Conservation (phyloP, 2,797 vertebrate species). For the Acanthurus tractus region DNA sequence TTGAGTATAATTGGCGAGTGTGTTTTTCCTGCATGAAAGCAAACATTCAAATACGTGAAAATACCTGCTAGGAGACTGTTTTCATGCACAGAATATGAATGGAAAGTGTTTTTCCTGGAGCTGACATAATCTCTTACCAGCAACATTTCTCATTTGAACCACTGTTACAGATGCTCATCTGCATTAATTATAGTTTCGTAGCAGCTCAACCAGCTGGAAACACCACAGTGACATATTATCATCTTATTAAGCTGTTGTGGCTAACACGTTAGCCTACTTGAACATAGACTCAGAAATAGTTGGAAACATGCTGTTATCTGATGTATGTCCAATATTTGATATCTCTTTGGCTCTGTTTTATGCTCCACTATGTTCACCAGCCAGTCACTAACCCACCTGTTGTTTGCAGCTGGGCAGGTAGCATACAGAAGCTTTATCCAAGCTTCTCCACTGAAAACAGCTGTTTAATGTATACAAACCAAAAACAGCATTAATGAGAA, state of each 20-base stretch:
- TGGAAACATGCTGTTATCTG: background rate
- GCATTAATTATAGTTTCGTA: background rate
- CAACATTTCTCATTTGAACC: conserved; percentile 34
- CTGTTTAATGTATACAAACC: too few species aligned
- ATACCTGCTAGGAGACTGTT: conserved; percentile 21
- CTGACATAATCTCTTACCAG: conserved; percentile 31
- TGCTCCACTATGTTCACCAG: background rate
- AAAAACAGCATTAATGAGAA: background rate
- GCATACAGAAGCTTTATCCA: background rate
- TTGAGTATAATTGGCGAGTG: conserved; percentile 46
- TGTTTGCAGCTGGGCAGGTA: background rate
- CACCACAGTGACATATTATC: background rate
- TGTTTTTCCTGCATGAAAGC: conserved; percentile 30
- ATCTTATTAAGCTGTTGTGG: background rate
- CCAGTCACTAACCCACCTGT: background rate
- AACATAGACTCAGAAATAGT: too few species aligned
- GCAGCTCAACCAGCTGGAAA: background rate
- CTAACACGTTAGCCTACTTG: background rate
- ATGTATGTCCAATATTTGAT: background rate
- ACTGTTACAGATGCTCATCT: background rate
- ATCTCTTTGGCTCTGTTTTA: background rate
- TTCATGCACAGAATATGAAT: conserved; percentile 31
- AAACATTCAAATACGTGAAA: conserved; percentile 32
- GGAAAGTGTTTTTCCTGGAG: conserved; percentile 22
- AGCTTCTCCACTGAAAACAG: background rate